Conservation (phyloP, 2,797 vertebrate genomes). For the Acanthis flammea region DNA sequence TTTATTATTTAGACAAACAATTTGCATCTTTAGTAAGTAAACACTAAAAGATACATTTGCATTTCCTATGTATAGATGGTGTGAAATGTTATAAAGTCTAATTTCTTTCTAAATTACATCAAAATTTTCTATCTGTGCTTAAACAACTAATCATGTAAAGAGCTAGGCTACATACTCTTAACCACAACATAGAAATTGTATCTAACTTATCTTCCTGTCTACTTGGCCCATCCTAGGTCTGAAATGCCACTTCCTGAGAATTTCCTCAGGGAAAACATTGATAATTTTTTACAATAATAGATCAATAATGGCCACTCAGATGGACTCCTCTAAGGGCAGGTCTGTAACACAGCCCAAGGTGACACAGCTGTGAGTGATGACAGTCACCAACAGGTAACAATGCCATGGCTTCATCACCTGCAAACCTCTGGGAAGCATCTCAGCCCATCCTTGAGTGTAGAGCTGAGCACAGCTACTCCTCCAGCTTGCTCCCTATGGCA, state of each 20-base stretch:
- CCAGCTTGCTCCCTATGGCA: not conserved
- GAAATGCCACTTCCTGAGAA: not conserved
- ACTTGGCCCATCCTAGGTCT: not conserved
- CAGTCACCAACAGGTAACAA: not conserved
- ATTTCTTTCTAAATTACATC: not conserved
- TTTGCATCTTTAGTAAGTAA: conserved; percentile 17
- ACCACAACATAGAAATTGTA: not conserved
- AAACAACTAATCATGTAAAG: not conserved
- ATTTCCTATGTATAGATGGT: not conserved
- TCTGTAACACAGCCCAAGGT: not conserved
- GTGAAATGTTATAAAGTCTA: not conserved
- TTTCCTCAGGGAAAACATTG: not conserved
- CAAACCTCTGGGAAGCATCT: not conserved
- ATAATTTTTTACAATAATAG: not conserved
- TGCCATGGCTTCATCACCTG: not conserved
- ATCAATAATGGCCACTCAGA: not conserved
- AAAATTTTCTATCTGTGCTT: not conserved
- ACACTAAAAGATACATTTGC: not conserved
- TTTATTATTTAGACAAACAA: conserved; percentile 42
- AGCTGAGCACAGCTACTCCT: not conserved
- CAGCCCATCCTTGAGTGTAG: fast-evolving
- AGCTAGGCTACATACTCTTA: not conserved
- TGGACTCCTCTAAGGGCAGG: not conserved
- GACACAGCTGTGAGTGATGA: not conserved
- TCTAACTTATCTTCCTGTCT: not conserved